Evolutionary conservation across 2,888 invertebrate genomes (phyloP).

Genomic region (Matsumyia berberina): DNA sequence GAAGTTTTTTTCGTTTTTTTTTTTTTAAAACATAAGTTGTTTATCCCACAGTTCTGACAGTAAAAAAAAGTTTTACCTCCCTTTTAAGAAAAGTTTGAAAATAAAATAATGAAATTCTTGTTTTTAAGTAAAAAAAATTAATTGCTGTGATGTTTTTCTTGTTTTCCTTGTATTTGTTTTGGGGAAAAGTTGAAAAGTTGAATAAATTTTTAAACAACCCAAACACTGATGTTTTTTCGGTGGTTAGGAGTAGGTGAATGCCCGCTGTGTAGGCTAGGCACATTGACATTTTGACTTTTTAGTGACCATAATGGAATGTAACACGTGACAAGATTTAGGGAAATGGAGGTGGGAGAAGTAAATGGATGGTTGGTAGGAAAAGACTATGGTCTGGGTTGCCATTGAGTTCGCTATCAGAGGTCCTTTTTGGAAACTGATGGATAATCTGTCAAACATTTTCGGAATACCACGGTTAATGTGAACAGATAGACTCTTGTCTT

Average conservation of each 20-base stretch:
- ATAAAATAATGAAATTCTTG: background rate
- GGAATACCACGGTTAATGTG: no score
- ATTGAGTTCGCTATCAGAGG: no score
- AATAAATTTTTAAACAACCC: background rate
- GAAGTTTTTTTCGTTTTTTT: slow-evolving; percentile 32
- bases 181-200: slow-evolving; percentile 27
- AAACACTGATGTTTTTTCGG: background rate
- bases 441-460: no score
- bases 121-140: slow-evolving; percentile 25
- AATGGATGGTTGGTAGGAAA: no score
- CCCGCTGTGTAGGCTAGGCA: background rate
- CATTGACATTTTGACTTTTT: background rate
- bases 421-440: no score
- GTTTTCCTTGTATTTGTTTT: slow-evolving; percentile 5
- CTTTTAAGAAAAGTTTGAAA: slow-evolving; percentile 6
- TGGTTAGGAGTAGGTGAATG: background rate
- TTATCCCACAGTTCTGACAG: slow-evolving; percentile 12
- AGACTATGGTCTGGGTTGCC: no score
- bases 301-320: background rate
- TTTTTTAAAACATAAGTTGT: slow-evolving; percentile 10
- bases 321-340: no score
- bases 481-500: no score
- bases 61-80: background rate
- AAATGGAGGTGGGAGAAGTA: no score
- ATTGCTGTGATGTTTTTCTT: slow-evolving; percentile 32